Evolutionary conservation across 2,888 invertebrate genomes (phyloP), one percentile per base, ranked within the genome.

Genomic region (Nemotelus nigrinus): DNA sequence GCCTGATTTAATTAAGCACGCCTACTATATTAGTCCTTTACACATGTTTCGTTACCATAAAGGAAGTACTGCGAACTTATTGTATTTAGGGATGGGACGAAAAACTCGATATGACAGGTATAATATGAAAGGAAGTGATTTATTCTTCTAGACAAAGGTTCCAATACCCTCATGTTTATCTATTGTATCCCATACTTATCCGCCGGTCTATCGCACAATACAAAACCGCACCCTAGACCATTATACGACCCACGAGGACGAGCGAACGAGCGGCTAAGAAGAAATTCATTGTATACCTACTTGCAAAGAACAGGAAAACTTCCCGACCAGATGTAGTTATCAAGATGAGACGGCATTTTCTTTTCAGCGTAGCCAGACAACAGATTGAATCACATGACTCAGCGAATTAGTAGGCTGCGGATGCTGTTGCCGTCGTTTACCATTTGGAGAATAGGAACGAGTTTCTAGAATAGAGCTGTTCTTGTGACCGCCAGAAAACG

Each of bases 281-380:
- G 47, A 65, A 25, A 25, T 25, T 25, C 4, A 47, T 44, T 6
- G 2, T 39, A 58, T 72, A 60, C 3, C 3, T 25, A 5, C 39
- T 25, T 57, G n/a, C 44, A 2, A 2, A 48, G 72, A 53, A 58
- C 41, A 57, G 63, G 60, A 60, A 74, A 74, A 74, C 74, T 74
- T 72, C 63, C 50, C 60, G 63, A 60, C 44, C 74, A 74, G 63
- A 74, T 74, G 74, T 55, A 74, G 74, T 74, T 74, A 74, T 74
- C 74, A 74, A 74, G 74, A 74, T 74, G 74, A 74, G 74, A 74
- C 63, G 74, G 74, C 74, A 74, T 63, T 74, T 74, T 74, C 74
- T 74, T 25, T 74, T 74, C 74, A 74, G 41, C 74, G 25, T 63
- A 74, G 60, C 74, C 74, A 74, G 74, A 74, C 74, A 74, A 74